phyloP scores from a whole-genome alignment of 2,888 invertebrate species.

The Oxytorus armatus region DNA sequence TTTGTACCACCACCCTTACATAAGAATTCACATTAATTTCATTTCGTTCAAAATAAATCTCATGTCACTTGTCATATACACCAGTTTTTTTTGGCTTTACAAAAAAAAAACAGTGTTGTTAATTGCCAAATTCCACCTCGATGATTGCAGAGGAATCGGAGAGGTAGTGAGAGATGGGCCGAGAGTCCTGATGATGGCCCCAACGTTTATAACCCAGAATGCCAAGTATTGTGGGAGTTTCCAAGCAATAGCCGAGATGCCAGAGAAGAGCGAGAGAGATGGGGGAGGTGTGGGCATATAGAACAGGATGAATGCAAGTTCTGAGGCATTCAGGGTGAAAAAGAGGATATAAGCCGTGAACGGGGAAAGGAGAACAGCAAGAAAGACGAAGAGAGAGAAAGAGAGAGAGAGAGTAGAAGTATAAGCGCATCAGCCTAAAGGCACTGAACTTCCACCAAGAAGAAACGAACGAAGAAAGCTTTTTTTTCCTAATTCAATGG shows the following conservation, averaged over 20 bases:
- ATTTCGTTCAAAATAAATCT: not conserved
- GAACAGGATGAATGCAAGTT: slow-evolving; percentile 53
- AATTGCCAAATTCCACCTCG: slow-evolving; percentile 40
- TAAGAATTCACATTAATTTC: not conserved
- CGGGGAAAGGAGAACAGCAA: not conserved
- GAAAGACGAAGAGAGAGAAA: slow-evolving; percentile 4
- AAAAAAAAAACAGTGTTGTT: slow-evolving; percentile 19
- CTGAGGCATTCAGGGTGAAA: slow-evolving; percentile 34
- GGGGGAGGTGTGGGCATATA: slow-evolving; percentile 10
- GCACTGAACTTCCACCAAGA: slow-evolving; percentile 43
- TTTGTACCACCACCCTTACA: not conserved
- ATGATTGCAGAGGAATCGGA: slow-evolving; percentile 17
- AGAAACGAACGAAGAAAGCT: slow-evolving; percentile 1
- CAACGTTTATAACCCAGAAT: slow-evolving; percentile 60
- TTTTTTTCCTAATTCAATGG: slow-evolving; percentile 59
- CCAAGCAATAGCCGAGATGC: slow-evolving; percentile 59
- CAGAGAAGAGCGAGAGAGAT: slow-evolving; percentile 40
- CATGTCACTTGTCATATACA: not conserved
- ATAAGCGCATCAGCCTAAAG: slow-evolving; percentile 42
- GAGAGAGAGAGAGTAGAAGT: slow-evolving; percentile 6
- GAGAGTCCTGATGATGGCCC: slow-evolving; percentile 24
- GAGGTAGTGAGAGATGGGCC: not conserved
- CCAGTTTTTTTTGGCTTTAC: not conserved
- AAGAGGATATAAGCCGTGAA: slow-evolving; percentile 28
- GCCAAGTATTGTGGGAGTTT: slow-evolving; percentile 61